Conservation (phyloP, 30 jellyfish, hydroid and myxozoan genomes). For the Pelagia noctiluca region DNA sequence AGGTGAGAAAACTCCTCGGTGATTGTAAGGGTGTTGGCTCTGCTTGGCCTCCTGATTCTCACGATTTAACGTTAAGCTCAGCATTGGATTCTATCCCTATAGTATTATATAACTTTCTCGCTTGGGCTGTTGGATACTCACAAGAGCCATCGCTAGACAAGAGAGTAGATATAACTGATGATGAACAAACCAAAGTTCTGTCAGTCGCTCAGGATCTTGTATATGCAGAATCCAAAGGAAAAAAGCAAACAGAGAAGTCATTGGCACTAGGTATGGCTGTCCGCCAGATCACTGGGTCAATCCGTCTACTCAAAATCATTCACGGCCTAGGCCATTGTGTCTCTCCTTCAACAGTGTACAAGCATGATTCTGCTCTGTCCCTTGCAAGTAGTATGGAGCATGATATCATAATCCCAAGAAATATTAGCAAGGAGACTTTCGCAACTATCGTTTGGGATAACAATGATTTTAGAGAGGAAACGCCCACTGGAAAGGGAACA, state of each 20-base stretch:
- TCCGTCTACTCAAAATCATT: slow-evolving; percentile 27
- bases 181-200: slow-evolving; percentile 47
- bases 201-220: slow-evolving; percentile 71
- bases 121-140: slow-evolving; percentile 61
- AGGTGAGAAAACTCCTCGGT: slow-evolving; percentile 53
- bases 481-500: slow-evolving; percentile 58
- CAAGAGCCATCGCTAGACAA: slow-evolving; percentile 59
- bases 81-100: slow-evolving; percentile 41
- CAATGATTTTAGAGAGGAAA: slow-evolving; percentile 66
- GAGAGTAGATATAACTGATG: slow-evolving; percentile 26
- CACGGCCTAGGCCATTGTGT: slow-evolving; percentile 72
- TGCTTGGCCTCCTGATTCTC: slow-evolving; percentile 76
- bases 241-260: slow-evolving; percentile 57
- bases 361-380: slow-evolving; percentile 69
- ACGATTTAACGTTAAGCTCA: slow-evolving; percentile 8
- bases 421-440: slow-evolving; percentile 31
- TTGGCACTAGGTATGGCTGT: slow-evolving; percentile 76
- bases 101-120: slow-evolving; percentile 26
- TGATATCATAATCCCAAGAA: slow-evolving; percentile 45
- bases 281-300: slow-evolving; percentile 66
- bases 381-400: slow-evolving; percentile 24
- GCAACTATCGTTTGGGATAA: slow-evolving; percentile 48
- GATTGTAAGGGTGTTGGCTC: slow-evolving; percentile 45
- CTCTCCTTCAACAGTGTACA: slow-evolving; percentile 72
- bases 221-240: slow-evolving; percentile 39